Conservation (phyloP, 2,797 vertebrate genomes). For the Buceros bicornis region DNA sequence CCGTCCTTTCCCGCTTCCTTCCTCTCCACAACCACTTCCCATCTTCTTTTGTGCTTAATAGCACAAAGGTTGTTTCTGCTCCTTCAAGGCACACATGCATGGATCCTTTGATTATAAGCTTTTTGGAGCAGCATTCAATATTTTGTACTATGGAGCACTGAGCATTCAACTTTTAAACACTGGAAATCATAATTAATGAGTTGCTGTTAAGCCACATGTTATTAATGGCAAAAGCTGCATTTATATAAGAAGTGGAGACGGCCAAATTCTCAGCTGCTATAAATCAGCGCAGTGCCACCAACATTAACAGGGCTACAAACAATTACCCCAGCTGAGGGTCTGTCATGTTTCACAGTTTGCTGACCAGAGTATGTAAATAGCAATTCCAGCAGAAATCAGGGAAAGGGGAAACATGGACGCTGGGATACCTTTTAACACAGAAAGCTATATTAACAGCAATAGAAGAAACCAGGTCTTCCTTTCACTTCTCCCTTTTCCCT, state of each 20-base stretch:
- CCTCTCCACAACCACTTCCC: neutral
- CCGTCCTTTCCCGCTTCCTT: conserved; percentile 41
- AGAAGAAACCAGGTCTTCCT: neutral
- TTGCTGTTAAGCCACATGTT: conserved; percentile 1
- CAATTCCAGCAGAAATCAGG: neutral
- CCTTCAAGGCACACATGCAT: accelerated
- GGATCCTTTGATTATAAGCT: neutral
- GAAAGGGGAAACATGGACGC: neutral
- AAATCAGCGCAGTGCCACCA: neutral
- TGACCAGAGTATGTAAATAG: neutral
- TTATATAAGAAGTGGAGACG: neutral
- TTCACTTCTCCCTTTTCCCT: neutral
- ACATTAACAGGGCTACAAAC: neutral
- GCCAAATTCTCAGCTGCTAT: conserved; percentile 47
- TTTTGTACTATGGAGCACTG: neutral
- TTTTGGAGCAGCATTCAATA: neutral
- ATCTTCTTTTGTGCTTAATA: neutral
- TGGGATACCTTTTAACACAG: neutral
- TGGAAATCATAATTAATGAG: neutral
- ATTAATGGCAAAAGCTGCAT: conserved; percentile 30
- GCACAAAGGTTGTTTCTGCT: neutral
- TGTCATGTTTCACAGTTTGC: neutral
- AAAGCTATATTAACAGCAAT: neutral
- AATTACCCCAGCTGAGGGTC: neutral
- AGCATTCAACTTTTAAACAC: neutral